These are phyloP conservation scores for Tholera decimalis DNA, from an alignment of 2,888 invertebrate genomes.

Conservation along the genomic window DNA sequence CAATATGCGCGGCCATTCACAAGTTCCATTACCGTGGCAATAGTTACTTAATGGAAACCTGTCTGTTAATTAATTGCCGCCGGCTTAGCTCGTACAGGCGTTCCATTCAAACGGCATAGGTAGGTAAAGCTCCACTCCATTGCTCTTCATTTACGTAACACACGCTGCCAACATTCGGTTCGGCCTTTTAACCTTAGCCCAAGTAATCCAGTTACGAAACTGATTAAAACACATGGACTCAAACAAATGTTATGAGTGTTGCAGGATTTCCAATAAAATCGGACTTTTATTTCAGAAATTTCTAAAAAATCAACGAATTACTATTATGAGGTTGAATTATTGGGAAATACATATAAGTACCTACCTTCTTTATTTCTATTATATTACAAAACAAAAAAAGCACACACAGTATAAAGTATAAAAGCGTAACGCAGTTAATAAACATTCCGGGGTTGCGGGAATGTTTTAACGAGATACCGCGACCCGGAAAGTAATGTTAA, in stretches of 20 bases:
- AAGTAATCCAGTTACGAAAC: background rate
- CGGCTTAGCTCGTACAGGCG: slow-evolving; percentile 3
- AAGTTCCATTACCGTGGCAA: background rate
- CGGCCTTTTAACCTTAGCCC: background rate
- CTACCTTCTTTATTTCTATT: too few species aligned
- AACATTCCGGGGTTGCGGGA: too few species aligned
- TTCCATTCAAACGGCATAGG: slow-evolving; percentile 21
- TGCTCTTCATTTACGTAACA: slow-evolving; percentile 9
- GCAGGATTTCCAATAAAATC: background rate
- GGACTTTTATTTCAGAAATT: background rate
- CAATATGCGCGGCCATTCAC: background rate
- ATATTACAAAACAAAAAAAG: too few species aligned
- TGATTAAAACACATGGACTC: background rate
- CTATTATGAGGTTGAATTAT: too few species aligned
- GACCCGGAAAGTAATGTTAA: too few species aligned
- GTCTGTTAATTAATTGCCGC: slow-evolving; percentile 2
- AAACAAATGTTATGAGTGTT: background rate
- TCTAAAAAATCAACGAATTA: too few species aligned
- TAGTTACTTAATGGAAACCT: background rate
- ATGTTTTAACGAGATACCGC: too few species aligned
- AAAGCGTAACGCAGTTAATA: too few species aligned
- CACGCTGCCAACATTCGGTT: slow-evolving; percentile 2
- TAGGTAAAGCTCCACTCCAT: slow-evolving; percentile 3
- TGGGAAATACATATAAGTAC: too few species aligned
- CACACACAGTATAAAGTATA: too few species aligned